A percentile compares a stretch with the other conserved stretches of the same genome.
Conservation (phyloP, 2,113 vertebrate species). For the Neotragus pygmaeus region DNA sequence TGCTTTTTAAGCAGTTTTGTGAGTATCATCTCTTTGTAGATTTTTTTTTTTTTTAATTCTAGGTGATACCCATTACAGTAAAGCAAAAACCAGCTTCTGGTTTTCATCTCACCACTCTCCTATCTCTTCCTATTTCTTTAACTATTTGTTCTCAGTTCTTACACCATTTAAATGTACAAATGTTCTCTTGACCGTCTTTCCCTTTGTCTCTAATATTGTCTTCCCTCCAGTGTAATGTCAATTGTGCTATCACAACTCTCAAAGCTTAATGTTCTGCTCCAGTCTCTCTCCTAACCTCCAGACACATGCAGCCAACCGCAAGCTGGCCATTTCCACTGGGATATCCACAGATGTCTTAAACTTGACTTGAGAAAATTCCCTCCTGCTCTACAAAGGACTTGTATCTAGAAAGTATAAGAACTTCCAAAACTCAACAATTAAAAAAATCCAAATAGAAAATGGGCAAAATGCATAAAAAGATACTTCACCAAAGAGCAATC, state of each 20-base stretch:
- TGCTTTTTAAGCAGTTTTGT: not conserved
- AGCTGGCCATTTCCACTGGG: not conserved
- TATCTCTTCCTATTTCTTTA: not conserved
- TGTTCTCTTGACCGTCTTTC: not conserved
- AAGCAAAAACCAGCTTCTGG: not conserved
- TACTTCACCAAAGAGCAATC: not conserved
- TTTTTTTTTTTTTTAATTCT: not conserved
- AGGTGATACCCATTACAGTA: not conserved
- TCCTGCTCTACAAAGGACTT: not conserved
- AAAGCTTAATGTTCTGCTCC: not conserved
- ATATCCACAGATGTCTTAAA: not conserved
- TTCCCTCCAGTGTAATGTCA: not conserved
- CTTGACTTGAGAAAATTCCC: not conserved
- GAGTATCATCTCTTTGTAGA: not conserved
- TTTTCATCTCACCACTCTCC: not conserved
- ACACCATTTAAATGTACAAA: not conserved
- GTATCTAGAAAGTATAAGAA: not conserved
- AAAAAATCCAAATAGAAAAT: not conserved
- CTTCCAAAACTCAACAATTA: not conserved
- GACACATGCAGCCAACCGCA: not conserved
- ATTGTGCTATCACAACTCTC: not conserved
- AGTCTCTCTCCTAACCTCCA: not conserved
- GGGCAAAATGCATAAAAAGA: not conserved
- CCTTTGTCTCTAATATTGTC: not conserved
- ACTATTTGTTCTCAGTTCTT: not conserved